A percentile compares a stretch with the other conserved stretches of the same genome.
phyloP scores from a whole-genome alignment of 2,113 vertebrate species.

The Hippocampus comes region DNA sequence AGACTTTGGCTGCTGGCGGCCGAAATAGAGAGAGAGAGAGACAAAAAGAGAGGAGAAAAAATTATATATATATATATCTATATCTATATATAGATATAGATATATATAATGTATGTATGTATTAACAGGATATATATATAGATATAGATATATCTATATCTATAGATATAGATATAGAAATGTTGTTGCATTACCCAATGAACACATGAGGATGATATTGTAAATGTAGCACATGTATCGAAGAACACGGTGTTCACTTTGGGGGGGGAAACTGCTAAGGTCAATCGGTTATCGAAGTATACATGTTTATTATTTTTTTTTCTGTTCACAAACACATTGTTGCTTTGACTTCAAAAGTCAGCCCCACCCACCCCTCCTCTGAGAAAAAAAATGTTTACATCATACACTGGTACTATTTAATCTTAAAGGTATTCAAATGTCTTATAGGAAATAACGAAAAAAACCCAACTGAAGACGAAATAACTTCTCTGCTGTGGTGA shows the following conservation, averaged over 20 bases:
- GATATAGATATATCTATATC: slow-evolving; percentile 2
- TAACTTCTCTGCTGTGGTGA: slow-evolving; percentile 80
- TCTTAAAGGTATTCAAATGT: slow-evolving; percentile 80
- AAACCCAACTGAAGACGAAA: neutral
- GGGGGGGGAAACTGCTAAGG: slow-evolving; percentile 52
- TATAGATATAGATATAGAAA: neutral
- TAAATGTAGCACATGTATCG: slow-evolving; percentile 72
- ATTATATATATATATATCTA: neutral
- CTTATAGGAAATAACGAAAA: slow-evolving; percentile 59
- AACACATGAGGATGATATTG: slow-evolving; percentile 52
- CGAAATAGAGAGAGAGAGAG: slow-evolving; percentile 23
- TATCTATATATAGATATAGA: neutral
- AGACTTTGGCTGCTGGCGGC: slow-evolving; percentile 77
- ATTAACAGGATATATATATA: neutral
- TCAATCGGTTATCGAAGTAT: slow-evolving; percentile 65
- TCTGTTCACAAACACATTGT: slow-evolving; percentile 52
- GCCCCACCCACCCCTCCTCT: slow-evolving; percentile 34
- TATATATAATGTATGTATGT: neutral
- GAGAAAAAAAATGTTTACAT: slow-evolving; percentile 83
- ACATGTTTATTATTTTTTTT: slow-evolving; percentile 20
- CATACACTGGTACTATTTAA: slow-evolving; percentile 85
- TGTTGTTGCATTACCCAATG: slow-evolving; percentile 59
- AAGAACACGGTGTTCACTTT: slow-evolving; percentile 58
- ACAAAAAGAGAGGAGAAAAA: neutral
- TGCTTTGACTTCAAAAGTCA: slow-evolving; percentile 57